A percentile compares a stretch with the other conserved stretches of the same genome.
Conservation (phyloP, 2,888 invertebrate species). For the Malthinus flaveolus region DNA sequence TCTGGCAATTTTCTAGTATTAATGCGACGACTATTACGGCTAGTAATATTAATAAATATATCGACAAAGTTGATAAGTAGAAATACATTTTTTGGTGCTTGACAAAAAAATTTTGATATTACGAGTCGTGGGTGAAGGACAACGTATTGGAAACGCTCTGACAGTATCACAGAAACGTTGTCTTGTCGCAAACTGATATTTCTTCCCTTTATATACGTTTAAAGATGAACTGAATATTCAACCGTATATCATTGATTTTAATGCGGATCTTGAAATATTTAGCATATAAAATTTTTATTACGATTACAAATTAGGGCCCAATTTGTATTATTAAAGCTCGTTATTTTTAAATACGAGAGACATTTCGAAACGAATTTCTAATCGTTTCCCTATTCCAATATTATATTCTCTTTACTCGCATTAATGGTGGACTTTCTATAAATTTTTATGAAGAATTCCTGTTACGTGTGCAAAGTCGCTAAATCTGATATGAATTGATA, state of each 20-base stretch:
- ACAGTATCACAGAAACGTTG: conserved; percentile 24
- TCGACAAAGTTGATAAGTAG: conserved; percentile 25
- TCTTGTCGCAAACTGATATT: conserved; percentile 14
- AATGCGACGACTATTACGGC: conserved; percentile 13
- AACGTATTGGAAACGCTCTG: conserved; percentile 21
- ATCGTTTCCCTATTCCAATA: no score
- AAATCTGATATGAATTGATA: no score
- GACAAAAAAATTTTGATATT: neutral
- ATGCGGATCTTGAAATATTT: conserved; percentile 24
- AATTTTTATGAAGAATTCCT: no score
- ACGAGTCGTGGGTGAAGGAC: conserved; percentile 16
- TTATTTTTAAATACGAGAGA: no score
- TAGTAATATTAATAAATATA: conserved; percentile 19
- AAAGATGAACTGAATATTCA: conserved; percentile 21
- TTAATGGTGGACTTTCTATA: no score
- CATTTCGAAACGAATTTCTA: no score
- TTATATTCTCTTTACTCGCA: no score
- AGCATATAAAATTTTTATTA: conserved; percentile 13
- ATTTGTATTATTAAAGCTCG: neutral
- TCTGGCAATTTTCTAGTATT: conserved; percentile 6
- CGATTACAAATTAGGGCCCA: conserved; percentile 1
- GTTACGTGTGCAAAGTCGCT: no score
- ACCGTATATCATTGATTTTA: conserved; percentile 25
- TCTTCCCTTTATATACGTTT: conserved; percentile 15
- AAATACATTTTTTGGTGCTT: conserved; percentile 15